Evolutionary conservation across 2,888 invertebrate species (phyloP), one percentile per base, ranked within the genome.

Genomic region (Zhengitettix transpicula): DNA sequence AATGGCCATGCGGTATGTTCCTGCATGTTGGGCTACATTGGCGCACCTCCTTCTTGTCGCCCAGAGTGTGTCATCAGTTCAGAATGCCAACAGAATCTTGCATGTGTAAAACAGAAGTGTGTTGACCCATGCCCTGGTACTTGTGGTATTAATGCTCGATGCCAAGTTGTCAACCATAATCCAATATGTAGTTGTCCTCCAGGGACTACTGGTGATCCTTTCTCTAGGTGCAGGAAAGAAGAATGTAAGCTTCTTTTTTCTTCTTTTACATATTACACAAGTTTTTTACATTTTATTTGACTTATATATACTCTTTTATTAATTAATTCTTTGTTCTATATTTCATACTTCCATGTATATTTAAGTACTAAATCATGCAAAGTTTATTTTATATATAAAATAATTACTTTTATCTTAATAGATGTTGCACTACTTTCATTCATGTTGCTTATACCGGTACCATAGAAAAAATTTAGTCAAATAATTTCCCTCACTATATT

Each of bases 41-140:
- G 85, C 47, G 77, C 81, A 53, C 84, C 85, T 12, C 83, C 83
- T 8, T 72, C 74, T 60, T 83, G 82, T 68, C 76, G 81, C 64
- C 83, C 84, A 0, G 84, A 84, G 71, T 84, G 84, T 68, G 74
- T 81, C 42, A 78, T 79, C 55, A 83, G 81, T 68, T 80, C 82
- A 0, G 83, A 84, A 67, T 85, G 85, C 69, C 72, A 82, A 2
- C 80, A 80, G 69, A 78, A 81, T 68, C 77, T 77, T 66, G 80
- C 82, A 17, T 82, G 83, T 66, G 72, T 79, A 51, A 77, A 78
- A 66, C 80, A 81, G 66, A 82, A 82, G 69, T 85, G 85, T 67
- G 72, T 71, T 10, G 81, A 85, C 73, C 84, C 84, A 53, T 85
- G 84, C 66, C 78, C 79, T 42, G 81, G 81, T 63, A 78, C 77